Evolutionary conservation across 2,113 vertebrate genomes (phyloP), one percentile per base, ranked within the genome.

Genomic region (Crotalus viridis): DNA sequence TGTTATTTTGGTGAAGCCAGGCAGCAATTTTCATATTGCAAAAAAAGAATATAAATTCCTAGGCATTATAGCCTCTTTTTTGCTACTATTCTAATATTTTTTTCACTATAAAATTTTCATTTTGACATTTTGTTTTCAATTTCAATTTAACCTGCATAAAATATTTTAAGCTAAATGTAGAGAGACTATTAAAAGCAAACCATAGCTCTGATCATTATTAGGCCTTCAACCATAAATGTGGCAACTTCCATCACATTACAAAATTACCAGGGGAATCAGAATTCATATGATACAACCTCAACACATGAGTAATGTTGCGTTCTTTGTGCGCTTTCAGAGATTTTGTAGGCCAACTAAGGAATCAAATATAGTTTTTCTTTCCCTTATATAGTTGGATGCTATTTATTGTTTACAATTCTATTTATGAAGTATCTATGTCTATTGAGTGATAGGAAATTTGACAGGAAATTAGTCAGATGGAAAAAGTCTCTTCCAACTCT

Each of bases 1-100:
- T 97, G 95, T 93, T 96, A 26, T 39, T 88, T 61, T 1, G 59
- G 90, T 93, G 57, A 74, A 90, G 59, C 22, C 91, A 95, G 57
- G 95, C 93, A 93, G 94, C 94, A 96, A 69, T 94, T 95, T 95
- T 92, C 95, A 87, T 91, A 95, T 94, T 95, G 94, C 54, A 94
- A 69, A 95, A 74, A 74, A 96, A 94, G 93, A 93, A 33, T 81
- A 95, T 96, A 94, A 43, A 94, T 92, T 95, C 94, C 93, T 94
- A 90, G 64, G 93, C 92, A 90, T 10, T 6, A 92, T 89, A 21
- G 46, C 94, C 85, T 46, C 81, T 15, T 91, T 94, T 94, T 91
- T 91, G 19, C 51, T 48, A 28, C 74, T 93, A 74, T 69, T 94
- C 48, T 43, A 26, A n/a, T 12, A 24, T 28, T 24, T 7, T 26